phyloP scores from a whole-genome alignment of 2,113 vertebrate genomes.

The Ursus arctos region DNA sequence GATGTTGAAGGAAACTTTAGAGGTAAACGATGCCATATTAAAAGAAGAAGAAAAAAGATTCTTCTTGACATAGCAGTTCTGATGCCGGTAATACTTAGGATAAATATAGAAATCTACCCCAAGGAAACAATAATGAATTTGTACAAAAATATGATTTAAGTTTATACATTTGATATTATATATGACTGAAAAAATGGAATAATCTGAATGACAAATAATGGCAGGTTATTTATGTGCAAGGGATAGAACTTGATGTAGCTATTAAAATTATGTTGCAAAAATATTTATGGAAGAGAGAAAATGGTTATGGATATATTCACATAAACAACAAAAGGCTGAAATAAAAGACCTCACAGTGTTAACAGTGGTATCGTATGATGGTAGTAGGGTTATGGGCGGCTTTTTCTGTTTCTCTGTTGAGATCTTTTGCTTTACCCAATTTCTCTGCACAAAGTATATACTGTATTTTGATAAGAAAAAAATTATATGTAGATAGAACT shows the following conservation, averaged over 20 bases:
- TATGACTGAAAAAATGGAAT: neutral
- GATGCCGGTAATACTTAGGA: neutral
- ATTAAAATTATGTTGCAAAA: neutral
- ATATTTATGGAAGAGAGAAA: neutral
- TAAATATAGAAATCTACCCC: neutral
- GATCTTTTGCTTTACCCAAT: neutral
- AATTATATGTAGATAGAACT: neutral
- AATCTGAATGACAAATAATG: neutral
- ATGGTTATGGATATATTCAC: neutral
- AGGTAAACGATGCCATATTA: neutral
- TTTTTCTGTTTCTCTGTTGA: neutral
- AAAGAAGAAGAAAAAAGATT: neutral
- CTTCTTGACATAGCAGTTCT: neutral
- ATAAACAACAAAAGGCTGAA: neutral
- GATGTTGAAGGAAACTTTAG: neutral
- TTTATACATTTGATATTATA: neutral
- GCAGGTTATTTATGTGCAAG: neutral
- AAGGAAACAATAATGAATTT: neutral
- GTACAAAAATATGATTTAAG: neutral
- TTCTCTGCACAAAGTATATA: neutral
- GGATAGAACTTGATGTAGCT: neutral
- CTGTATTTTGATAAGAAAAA: slow-evolving; percentile 22
- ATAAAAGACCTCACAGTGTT: neutral
- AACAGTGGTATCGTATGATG: neutral
- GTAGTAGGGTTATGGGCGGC: neutral